Evolutionary conservation across 2,797 vertebrate species (phyloP).

Genomic region (Schizothorax lantsangensis): DNA sequence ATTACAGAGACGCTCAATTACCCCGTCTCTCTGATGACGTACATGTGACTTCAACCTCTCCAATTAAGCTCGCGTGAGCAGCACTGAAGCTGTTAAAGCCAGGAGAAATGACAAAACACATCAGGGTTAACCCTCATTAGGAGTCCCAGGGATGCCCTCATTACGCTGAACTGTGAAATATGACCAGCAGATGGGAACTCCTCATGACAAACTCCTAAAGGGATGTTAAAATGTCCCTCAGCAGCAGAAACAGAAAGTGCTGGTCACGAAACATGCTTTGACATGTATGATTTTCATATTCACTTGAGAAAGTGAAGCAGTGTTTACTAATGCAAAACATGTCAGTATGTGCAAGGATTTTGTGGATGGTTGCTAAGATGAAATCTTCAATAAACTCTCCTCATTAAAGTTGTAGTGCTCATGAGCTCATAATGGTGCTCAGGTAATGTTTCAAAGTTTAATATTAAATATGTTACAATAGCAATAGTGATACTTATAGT

Average conservation of each 20-base stretch:
- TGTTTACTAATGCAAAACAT: neutral
- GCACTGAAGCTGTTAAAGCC: constrained; percentile 43
- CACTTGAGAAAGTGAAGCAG: neutral
- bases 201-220: constrained; percentile 22
- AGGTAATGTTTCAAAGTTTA: neutral
- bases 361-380: neutral
- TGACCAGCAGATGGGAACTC: constrained; percentile 13
- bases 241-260: neutral
- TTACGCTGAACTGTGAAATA: neutral
- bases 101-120: constrained; percentile 42
- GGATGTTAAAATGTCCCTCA: neutral
- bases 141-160: constrained; percentile 3
- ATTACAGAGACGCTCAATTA: constrained; percentile 47
- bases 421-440: neutral
- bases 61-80: constrained; percentile 37
- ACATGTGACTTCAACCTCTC: constrained; percentile 18
- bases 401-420: neutral
- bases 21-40: constrained; percentile 55
- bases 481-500: neutral
- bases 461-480: neutral
- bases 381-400: neutral
- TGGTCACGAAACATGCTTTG: neutral
- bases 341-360: neutral
- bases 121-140: constrained; percentile 40
- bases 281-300: neutral